Evolutionary conservation across 2,888 invertebrate species (phyloP), one percentile per base, ranked within the genome.

Genomic region (Mythimna albipuncta): DNA sequence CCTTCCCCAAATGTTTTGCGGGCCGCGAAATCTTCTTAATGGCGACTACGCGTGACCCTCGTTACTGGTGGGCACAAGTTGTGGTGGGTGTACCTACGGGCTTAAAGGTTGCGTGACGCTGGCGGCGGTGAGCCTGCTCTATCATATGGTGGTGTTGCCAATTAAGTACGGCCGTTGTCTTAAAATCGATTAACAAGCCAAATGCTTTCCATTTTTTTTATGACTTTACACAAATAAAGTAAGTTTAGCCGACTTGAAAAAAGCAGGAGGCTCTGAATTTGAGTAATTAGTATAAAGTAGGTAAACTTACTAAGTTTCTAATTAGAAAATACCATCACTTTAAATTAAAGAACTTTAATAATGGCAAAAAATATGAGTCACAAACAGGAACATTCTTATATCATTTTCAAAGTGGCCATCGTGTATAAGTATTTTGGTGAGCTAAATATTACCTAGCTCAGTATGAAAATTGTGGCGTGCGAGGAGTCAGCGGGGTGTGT

Each of bases 21-120:
- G 32, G 32, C 2, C 58, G 54, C 69, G 35, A 70, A 47, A 70
- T 81, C 59, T 55, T 70, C 55, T 55, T 57, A 70, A 70, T 64
- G 81, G 66, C 50, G 44, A 62, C 55, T 47, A 11, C 44, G 58
- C n/a, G 32, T 47, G 52, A 38, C 58, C 58, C 44, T 69, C 44
- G 52, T 54, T 59, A 26, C 35, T 7, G 44, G n/a, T 11, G 21
- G n/a, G 11, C 5, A 76, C 61, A 52, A 26, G 61, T 35, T 47
- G 52, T 65, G 58, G 47, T 16, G 41, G 64, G 50, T 16, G 62
- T 47, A 16, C 41, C 13, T 6, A 21, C 6, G n/a, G 13, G 21
- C 41, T 19, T 10, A 38, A 16, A 61, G 68, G 38, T 61, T n/a
- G 58, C 35, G 65, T 61, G 59, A 50, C 19, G 54, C 63, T 41